Evolutionary conservation across 2,113 vertebrate genomes (phyloP).

Genomic region (Podarcis muralis): DNA sequence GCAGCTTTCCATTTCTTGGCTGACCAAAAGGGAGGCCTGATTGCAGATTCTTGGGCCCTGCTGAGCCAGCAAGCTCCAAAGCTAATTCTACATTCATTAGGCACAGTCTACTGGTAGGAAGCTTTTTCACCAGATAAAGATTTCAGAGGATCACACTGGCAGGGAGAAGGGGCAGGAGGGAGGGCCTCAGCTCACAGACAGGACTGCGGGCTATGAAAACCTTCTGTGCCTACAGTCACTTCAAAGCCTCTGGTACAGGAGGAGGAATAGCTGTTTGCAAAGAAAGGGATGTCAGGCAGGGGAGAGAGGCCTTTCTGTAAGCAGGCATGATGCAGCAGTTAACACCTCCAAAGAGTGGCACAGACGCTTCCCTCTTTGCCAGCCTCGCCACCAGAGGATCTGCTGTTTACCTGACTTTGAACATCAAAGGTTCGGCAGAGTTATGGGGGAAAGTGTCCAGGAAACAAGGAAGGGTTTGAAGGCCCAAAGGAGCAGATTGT

Average conservation of each 20-base stretch:
- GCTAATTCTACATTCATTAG: not conserved
- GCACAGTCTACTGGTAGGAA: not conserved
- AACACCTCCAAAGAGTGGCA: not conserved
- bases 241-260: not conserved
- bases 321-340: not conserved
- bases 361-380: not conserved
- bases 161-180: not conserved
- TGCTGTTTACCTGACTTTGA: not conserved
- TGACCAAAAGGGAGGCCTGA: not conserved
- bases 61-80: not conserved
- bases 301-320: not conserved
- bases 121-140: not conserved
- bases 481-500: too few species aligned
- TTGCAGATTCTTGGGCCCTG: not conserved
- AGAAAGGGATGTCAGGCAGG: not conserved
- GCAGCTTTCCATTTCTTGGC: not conserved
- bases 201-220: too few species aligned
- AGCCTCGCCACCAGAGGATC: not conserved
- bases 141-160: not conserved
- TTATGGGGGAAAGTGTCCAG: not conserved
- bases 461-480: too few species aligned
- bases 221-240: not conserved
- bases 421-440: too few species aligned
- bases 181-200: too few species aligned
- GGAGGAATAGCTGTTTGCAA: too few species aligned